Conservation (phyloP, 2,888 invertebrate species). For the Lepetodrilus schrolli region DNA sequence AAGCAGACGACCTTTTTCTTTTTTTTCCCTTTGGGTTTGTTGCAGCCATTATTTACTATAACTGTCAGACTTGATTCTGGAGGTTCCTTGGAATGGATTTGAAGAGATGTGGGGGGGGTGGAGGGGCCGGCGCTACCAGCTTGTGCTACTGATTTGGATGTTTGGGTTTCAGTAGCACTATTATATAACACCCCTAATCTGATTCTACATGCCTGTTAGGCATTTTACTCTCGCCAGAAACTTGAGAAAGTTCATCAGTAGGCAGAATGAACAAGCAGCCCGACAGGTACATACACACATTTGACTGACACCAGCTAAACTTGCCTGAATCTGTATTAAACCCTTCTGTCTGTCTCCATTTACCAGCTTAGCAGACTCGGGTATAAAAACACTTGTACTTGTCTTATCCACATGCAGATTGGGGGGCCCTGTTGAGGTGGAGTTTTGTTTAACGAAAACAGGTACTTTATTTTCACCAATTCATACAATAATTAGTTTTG, state of each 20-base stretch:
- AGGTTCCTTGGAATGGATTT: slow-evolving; percentile 4
- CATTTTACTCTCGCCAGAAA: slow-evolving; percentile 27
- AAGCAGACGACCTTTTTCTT: no score
- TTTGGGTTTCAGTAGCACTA: slow-evolving; percentile 34
- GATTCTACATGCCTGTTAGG: slow-evolving; percentile 31
- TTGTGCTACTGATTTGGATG: slow-evolving; percentile 26
- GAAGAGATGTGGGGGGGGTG: no score
- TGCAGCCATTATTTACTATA: slow-evolving; percentile 27
- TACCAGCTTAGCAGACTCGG: background rate
- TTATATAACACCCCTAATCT: slow-evolving; percentile 33
- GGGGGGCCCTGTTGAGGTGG: slow-evolving; percentile 7
- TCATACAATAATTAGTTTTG: no score
- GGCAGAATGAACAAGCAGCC: slow-evolving; percentile 23
- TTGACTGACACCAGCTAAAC: slow-evolving; percentile 26
- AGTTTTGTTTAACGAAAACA: background rate
- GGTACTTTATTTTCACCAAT: no score
- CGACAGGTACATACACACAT: slow-evolving; percentile 27
- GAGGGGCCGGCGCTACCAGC: slow-evolving; percentile 16
- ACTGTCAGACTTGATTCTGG: slow-evolving; percentile 26
- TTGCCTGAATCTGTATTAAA: slow-evolving; percentile 2
- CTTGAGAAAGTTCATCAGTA: slow-evolving; percentile 31
- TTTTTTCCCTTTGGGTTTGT: no score
- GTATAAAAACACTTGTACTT: slow-evolving; percentile 26
- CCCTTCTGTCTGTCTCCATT: slow-evolving; percentile 5
- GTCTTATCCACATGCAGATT: background rate